Percentiles rank a stretch among this genome's conserved stretches.
phyloP scores from a whole-genome alignment of 1,140 invertebrate genomes.

The Papilio aristodemus region DNA sequence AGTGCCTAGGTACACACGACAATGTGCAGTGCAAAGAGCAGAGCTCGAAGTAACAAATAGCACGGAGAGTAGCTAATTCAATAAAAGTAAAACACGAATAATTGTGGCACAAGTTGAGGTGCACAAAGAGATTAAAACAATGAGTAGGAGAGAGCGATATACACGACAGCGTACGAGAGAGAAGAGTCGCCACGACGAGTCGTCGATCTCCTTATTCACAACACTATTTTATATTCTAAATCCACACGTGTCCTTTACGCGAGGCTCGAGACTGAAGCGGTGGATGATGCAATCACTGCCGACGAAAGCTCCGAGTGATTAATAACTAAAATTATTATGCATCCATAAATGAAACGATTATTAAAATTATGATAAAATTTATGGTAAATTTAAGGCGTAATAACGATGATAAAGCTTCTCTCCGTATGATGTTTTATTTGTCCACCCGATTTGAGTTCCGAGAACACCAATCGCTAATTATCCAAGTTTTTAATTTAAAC shows the following conservation, averaged over 20 bases:
- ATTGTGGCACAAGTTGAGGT: constrained; percentile 42
- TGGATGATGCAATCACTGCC: constrained; percentile 47
- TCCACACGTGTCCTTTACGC: constrained; percentile 64
- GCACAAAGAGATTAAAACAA: constrained; percentile 47
- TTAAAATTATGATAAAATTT: not conserved
- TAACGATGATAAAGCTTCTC: constrained; percentile 13
- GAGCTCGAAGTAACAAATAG: constrained; percentile 11
- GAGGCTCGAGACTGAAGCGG: constrained; percentile 47
- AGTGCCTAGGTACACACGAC: not conserved
- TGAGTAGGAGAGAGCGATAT: constrained; percentile 41
- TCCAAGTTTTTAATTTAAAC: not conserved
- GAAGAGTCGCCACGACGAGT: constrained; percentile 45
- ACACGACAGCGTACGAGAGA: constrained; percentile 33
- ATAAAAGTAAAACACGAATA: constrained; percentile 45
- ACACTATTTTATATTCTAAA: constrained; percentile 72
- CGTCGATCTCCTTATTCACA: constrained; percentile 66
- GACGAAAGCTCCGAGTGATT: constrained; percentile 25
- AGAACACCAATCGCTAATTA: not conserved
- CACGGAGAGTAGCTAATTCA: constrained; percentile 32
- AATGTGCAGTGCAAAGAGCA: not conserved
- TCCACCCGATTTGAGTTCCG: not conserved
- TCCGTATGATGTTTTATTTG: constrained; percentile 4
- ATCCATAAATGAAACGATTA: constrained; percentile 6
- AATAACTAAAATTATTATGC: constrained; percentile 25
- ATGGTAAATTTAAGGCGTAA: not conserved